Base-by-base conservation (phyloP, 2,888 invertebrate species). In the Cetonia aurata region DNA sequence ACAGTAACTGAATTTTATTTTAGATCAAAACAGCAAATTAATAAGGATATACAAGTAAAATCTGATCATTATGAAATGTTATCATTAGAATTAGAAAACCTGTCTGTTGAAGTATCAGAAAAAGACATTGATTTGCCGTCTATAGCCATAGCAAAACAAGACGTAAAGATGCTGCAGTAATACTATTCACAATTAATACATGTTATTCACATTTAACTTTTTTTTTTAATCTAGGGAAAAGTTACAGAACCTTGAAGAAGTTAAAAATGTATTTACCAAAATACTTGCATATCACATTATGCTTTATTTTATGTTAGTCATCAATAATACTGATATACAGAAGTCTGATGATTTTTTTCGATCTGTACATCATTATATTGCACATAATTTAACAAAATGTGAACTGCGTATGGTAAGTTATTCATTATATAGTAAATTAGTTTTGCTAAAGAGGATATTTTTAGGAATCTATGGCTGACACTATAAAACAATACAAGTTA, bases 261-360 rank as follows among this genome's bases (percentile, higher is more conserved):
- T 69, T 31, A 44, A 62, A 17, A 62, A 15, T 4, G 31, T 53
- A 25, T 53, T 69, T 62, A 41, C 31, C 10, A 42, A 15, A 15
- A 69, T 69, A 62, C 44, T 69, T 19, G 53, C 62, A 19, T 69
- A 69, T 13, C 69, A 69, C 17, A 46, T n/a, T 19, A 15, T 69
- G 31, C 33, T 69, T 10, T 69, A 60, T 52, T 42, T 52, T 59
- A 53, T 59, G 55, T 33, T 62, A n/a, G 4, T 69, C 13, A 53
- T 53, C 10, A 69, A 69, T 15, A 33, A 69, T 53, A 25, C 6
- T 42, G 69, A 69, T 17, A 60, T 62, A n/a, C 37, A 31, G 13
- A 10, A 31, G 42, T 50, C 69, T 25, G 69, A 69, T 44, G 9
- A n/a, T 9, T 62, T 69, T 19, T 69, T 57, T 13, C 59, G 57